Percentiles rank a stretch among this genome's conserved stretches.
phyloP scores from a whole-genome alignment of 1,140 invertebrate species.

The Cotesia vestalis region DNA sequence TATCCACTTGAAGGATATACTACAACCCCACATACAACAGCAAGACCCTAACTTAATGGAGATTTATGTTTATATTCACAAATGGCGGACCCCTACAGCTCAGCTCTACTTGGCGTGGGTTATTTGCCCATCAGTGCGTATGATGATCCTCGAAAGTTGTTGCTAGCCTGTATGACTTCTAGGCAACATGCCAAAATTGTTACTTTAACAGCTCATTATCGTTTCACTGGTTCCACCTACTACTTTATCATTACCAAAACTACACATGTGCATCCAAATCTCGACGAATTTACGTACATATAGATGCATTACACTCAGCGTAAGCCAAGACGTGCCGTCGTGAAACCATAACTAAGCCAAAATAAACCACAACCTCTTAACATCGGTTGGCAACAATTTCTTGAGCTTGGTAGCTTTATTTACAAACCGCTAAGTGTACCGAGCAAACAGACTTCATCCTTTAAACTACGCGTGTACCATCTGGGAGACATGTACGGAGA shows the following conservation, averaged over 20 bases:
- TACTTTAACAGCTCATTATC: slow-evolving; percentile 39
- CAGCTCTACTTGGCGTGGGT: neutral
- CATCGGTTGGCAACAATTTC: slow-evolving; percentile 10
- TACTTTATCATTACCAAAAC: neutral
- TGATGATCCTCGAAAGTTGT: neutral
- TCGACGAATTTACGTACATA: too few relatives aligned
- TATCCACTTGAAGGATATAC: neutral
- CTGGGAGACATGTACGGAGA: neutral
- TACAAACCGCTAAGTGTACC: slow-evolving; percentile 40
- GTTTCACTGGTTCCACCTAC: slow-evolving; percentile 7
- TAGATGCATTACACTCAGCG: too few relatives aligned
- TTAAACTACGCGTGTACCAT: neutral
- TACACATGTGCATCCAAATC: neutral
- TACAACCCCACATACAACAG: too few relatives aligned
- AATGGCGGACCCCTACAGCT: slow-evolving; percentile 30
- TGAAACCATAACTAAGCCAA: neutral
- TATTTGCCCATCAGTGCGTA: neutral
- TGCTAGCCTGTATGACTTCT: neutral
- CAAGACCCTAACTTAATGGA: slow-evolving; percentile 32
- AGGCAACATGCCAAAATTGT: slow-evolving; percentile 42
- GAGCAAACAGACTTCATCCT: slow-evolving; percentile 28
- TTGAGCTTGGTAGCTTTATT: slow-evolving; percentile 37
- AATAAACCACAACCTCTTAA: neutral
- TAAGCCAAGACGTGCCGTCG: neutral
- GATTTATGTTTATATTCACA: slow-evolving; percentile 40